phyloP scores from a whole-genome alignment of 2,888 invertebrate genomes.

The Apodemia mormo region DNA sequence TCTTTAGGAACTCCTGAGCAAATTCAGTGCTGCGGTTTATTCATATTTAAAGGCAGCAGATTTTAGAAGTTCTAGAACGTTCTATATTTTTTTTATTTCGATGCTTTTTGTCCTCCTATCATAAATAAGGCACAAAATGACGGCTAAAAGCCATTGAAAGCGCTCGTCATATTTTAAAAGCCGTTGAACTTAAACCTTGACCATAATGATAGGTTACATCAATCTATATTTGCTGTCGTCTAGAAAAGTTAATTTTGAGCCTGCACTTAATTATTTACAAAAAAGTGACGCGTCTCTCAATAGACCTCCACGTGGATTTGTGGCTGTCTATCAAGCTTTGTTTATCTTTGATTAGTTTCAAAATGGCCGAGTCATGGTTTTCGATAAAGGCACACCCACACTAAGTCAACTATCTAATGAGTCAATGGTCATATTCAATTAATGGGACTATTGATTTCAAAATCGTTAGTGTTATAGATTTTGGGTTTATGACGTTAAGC shows the following conservation, averaged over 20 bases:
- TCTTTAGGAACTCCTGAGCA: no score
- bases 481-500: no score
- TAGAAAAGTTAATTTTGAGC: conserved; percentile 68
- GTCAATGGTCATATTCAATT: conserved; percentile 10
- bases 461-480: neutral
- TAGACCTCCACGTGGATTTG: conserved; percentile 20
- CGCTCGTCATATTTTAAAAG: conserved; percentile 20
- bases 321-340: conserved; percentile 56
- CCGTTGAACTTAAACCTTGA: conserved; percentile 51
- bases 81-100: no score
- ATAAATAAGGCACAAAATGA: conserved; percentile 45
- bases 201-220: conserved; percentile 66
- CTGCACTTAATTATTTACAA: conserved; percentile 36
- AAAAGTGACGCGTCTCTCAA: conserved; percentile 7
- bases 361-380: conserved; percentile 62
- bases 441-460: neutral
- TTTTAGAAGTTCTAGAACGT: no score
- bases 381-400: conserved; percentile 45
- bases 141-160: conserved; percentile 7
- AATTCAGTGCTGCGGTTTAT: no score
- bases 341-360: conserved; percentile 69
- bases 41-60: no score
- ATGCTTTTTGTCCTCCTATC: conserved; percentile 30
- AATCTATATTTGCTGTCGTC: conserved; percentile 53
- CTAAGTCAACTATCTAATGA: conserved; percentile 13